Percentiles rank a stretch among this genome's conserved stretches.
These are phyloP conservation scores for Parotocinclus haroldoi DNA, from an alignment of 2,797 vertebrate species.

Conservation along the genomic window DNA sequence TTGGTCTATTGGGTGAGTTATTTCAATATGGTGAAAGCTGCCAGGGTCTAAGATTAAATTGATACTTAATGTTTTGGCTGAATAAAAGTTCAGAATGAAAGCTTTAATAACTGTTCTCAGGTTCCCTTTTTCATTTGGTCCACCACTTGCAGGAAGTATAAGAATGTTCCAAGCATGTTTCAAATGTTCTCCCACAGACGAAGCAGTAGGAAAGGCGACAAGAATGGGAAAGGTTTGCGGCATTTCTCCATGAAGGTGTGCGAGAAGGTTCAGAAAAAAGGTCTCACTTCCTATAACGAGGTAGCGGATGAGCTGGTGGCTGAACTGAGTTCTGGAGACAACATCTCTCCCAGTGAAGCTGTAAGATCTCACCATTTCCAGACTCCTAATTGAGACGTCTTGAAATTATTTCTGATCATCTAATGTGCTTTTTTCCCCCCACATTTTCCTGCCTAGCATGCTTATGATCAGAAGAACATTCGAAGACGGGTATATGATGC, in stretches of 20 bases:
- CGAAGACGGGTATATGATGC: slow-evolving; percentile 95
- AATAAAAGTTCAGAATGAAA: no score
- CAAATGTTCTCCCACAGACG: slow-evolving; percentile 79
- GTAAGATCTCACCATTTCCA: slow-evolving; percentile 65
- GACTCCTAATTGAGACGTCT: no score
- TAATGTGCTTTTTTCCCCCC: background rate
- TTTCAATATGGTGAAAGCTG: background rate
- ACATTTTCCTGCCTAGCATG: slow-evolving; percentile 65
- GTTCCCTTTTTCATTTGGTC: no score
- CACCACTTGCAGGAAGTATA: no score
- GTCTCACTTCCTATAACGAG: slow-evolving; percentile 96
- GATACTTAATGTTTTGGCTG: no score
- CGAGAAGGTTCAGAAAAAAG: slow-evolving; percentile 98
- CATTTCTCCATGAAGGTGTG: slow-evolving; percentile 99
- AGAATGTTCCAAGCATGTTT: no score
- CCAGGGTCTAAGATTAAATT: background rate
- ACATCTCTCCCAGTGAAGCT: slow-evolving; percentile 89
- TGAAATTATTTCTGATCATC: no score
- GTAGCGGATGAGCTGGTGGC: slow-evolving; percentile 96
- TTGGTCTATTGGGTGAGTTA: slow-evolving; percentile 80
- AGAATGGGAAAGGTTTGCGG: slow-evolving; percentile 94
- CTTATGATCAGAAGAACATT: slow-evolving; percentile 99
- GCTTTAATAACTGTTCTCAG: no score
- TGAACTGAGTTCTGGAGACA: slow-evolving; percentile 92
- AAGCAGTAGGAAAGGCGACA: slow-evolving; percentile 93